These are phyloP conservation scores for Nyctibius bracteatus DNA, from an alignment of 2,113 vertebrate genomes.

Conservation along the genomic window DNA sequence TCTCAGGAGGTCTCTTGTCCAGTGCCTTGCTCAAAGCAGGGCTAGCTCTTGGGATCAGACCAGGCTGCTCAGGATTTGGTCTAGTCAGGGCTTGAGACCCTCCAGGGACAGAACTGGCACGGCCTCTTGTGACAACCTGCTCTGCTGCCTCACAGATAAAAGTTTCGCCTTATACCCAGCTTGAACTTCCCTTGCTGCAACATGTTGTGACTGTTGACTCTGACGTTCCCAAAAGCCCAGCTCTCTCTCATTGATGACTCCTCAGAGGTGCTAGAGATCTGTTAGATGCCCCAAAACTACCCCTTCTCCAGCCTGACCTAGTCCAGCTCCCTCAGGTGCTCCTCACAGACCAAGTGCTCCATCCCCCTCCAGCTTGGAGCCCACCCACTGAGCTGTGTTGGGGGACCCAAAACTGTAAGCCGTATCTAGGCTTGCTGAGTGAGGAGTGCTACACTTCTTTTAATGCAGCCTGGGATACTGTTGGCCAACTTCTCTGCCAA, in stretches of 20 bases:
- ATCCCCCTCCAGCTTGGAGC: accelerated
- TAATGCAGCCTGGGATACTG: background rate
- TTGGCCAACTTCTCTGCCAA: background rate
- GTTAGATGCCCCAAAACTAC: background rate
- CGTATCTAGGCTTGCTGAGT: background rate
- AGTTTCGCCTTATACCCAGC: background rate
- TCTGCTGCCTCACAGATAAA: background rate
- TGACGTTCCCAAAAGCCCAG: background rate
- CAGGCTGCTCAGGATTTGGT: background rate
- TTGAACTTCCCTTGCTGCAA: background rate
- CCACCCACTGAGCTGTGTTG: background rate
- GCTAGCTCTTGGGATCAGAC: background rate
- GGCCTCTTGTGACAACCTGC: background rate
- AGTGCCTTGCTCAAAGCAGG: background rate
- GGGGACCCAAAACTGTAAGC: too few species aligned
- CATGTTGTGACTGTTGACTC: background rate
- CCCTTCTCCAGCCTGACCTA: background rate
- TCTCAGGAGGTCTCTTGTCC: background rate
- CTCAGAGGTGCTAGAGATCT: background rate
- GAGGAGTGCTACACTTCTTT: background rate
- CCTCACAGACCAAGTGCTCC: background rate
- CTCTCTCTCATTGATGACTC: background rate
- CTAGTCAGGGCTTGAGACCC: background rate
- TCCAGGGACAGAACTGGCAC: background rate
- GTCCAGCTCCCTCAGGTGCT: background rate